Evolutionary conservation across 2,888 invertebrate species (phyloP).

Genomic region (Leptinotarsa peninsularis): DNA sequence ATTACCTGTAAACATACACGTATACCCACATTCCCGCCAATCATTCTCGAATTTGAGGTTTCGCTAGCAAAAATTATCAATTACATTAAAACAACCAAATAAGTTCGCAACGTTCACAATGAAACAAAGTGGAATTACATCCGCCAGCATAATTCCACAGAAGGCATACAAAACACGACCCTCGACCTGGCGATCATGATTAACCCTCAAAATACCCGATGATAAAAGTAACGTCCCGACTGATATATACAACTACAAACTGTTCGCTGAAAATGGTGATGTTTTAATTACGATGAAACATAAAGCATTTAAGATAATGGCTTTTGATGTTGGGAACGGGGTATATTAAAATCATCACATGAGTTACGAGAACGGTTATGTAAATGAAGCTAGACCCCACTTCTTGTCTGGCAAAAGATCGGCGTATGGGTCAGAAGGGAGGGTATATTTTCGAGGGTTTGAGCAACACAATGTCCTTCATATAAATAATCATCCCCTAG

Average conservation of each 20-base stretch:
- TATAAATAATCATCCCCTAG: constrained; percentile 7
- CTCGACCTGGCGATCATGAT: constrained; percentile 35
- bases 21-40: too few relatives aligned
- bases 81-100: background rate
- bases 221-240: constrained; percentile 37
- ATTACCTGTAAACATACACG: too few relatives aligned
- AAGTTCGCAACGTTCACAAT: background rate
- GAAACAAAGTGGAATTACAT: background rate
- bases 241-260: constrained; percentile 26
- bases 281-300: constrained; percentile 50
- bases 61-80: background rate
- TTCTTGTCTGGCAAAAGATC: constrained; percentile 26
- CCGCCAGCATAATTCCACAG: background rate
- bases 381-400: constrained; percentile 23
- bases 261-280: constrained; percentile 36
- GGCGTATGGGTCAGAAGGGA: constrained; percentile 21
- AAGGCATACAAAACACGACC: constrained; percentile 19
- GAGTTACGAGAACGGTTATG: constrained; percentile 32
- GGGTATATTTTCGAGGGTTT: constrained; percentile 19
- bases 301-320: constrained; percentile 54
- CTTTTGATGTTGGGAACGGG: constrained; percentile 52
- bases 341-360: constrained; percentile 52
- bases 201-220: constrained; percentile 40
- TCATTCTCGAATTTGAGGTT: too few relatives aligned
- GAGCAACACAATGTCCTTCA: constrained; percentile 1